Percentiles rank a stretch among this genome's conserved stretches.
Conservation (phyloP, 2,888 invertebrate species). For the Lithophane socia region DNA sequence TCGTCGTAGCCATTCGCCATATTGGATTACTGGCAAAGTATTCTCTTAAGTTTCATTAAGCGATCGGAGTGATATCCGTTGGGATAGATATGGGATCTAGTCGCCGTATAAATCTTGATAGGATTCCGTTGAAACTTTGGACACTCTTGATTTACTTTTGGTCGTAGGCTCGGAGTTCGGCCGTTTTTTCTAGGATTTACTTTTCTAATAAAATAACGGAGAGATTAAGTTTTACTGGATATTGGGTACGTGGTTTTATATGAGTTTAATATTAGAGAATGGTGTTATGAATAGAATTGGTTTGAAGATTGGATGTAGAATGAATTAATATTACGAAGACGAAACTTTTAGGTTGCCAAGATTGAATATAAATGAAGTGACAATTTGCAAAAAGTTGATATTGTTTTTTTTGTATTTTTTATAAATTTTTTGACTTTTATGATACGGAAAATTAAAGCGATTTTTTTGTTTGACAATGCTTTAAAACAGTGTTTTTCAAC, state of each 20-base stretch:
- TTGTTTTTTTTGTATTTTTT: neutral
- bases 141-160: slow-evolving; percentile 69
- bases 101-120: slow-evolving; percentile 74
- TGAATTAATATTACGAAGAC: neutral
- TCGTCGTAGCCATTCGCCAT: slow-evolving; percentile 80
- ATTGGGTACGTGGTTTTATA: slow-evolving; percentile 43
- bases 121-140: slow-evolving; percentile 73
- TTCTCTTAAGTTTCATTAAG: slow-evolving; percentile 90
- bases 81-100: slow-evolving; percentile 72
- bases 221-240: slow-evolving; percentile 46
- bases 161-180: slow-evolving; percentile 47
- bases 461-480: neutral
- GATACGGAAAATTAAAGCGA: neutral
- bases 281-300: slow-evolving; percentile 12
- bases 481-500: too few species aligned
- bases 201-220: slow-evolving; percentile 51
- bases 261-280: slow-evolving; percentile 25
- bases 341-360: neutral
- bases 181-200: slow-evolving; percentile 48
- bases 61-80: slow-evolving; percentile 83
- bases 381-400: neutral
- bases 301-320: neutral
- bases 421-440: neutral
- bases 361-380: slow-evolving; percentile 10
- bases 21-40: slow-evolving; percentile 86